Percentiles rank a stretch among this genome's conserved stretches.
These are phyloP conservation scores for Pelmatolapia mariae DNA, from an alignment of 2,113 vertebrate genomes.

Conservation along the genomic window DNA sequence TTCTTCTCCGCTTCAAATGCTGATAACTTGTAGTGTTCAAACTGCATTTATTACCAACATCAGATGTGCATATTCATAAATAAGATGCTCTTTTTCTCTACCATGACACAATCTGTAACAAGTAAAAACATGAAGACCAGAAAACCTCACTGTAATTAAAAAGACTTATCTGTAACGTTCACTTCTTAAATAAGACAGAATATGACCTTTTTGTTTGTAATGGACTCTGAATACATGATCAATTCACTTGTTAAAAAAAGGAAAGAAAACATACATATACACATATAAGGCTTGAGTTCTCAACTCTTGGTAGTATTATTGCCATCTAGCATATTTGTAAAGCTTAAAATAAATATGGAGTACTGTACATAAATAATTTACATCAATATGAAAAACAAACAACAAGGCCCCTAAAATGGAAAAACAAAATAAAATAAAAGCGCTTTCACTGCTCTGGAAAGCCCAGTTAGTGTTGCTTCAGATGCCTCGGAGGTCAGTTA, in stretches of 20 bases:
- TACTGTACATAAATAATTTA: constrained; percentile 78
- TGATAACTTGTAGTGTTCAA: constrained; percentile 15
- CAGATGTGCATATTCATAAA: constrained; percentile 47
- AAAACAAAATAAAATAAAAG: constrained; percentile 31
- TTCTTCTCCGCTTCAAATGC: not conserved
- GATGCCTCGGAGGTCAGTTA: constrained; percentile 14
- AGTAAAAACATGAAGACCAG: not conserved
- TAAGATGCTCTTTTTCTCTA: not conserved
- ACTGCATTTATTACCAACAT: constrained; percentile 5
- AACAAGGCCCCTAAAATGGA: constrained; percentile 64
- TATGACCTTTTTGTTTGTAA: constrained; percentile 43
- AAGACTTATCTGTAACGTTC: not conserved
- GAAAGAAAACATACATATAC: constrained; percentile 64
- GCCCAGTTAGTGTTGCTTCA: constrained; percentile 46
- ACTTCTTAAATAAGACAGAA: constrained; percentile 48
- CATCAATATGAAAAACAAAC: constrained; percentile 41
- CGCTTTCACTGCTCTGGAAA: constrained; percentile 11
- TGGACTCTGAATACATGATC: constrained; percentile 41
- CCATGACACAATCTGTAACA: constrained; percentile 33
- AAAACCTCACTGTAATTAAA: not conserved
- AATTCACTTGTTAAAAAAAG: constrained; percentile 39
- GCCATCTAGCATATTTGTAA: constrained; percentile 76
- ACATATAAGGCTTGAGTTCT: constrained; percentile 77
- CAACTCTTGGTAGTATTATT: constrained; percentile 78
- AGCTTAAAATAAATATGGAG: constrained; percentile 79